Evolutionary conservation across 2,888 invertebrate species (phyloP).

Genomic region (Xylocampa areola): DNA sequence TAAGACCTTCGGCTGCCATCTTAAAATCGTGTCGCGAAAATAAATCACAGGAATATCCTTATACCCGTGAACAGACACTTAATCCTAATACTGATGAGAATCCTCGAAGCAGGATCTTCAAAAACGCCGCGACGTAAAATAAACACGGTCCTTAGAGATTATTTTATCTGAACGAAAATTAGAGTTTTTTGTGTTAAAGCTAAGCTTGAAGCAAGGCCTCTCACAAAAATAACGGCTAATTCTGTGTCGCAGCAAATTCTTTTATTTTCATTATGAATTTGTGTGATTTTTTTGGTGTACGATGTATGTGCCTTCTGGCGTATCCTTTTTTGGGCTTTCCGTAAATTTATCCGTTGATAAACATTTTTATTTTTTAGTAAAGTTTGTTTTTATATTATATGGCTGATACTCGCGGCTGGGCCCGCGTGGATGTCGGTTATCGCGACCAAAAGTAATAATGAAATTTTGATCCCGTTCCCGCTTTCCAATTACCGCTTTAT

Average conservation of each 20-base stretch:
- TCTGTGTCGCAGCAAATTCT: conserved; percentile 37
- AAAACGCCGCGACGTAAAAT: conserved; percentile 32
- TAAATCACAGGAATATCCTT: conserved; percentile 11
- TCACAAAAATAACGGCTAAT: conserved; percentile 56
- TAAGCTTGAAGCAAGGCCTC: conserved; percentile 29
- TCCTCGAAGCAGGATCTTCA: conserved; percentile 1
- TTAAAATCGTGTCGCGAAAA: conserved; percentile 16
- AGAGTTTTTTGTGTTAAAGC: conserved; percentile 25
- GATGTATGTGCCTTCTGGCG: conserved; percentile 16
- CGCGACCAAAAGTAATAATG: too few relatives aligned
- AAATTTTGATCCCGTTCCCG: too few relatives aligned
- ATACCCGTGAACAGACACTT: conserved; percentile 18
- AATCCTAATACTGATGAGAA: conserved; percentile 28
- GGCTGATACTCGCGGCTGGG: too few relatives aligned
- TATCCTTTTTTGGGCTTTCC: conserved; percentile 9
- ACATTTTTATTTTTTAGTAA: neutral
- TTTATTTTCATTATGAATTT: conserved; percentile 32
- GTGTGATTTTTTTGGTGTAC: conserved; percentile 31
- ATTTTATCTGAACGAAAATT: conserved; percentile 39
- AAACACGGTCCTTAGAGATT: conserved; percentile 44
- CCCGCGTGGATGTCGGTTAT: too few relatives aligned
- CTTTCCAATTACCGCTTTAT: too few relatives aligned
- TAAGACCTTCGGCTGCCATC: conserved; percentile 7
- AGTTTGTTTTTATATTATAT: neutral
- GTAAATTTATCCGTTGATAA: conserved; percentile 1